phyloP scores from a whole-genome alignment of 2,113 vertebrate species.

The Solea senegalensis region DNA sequence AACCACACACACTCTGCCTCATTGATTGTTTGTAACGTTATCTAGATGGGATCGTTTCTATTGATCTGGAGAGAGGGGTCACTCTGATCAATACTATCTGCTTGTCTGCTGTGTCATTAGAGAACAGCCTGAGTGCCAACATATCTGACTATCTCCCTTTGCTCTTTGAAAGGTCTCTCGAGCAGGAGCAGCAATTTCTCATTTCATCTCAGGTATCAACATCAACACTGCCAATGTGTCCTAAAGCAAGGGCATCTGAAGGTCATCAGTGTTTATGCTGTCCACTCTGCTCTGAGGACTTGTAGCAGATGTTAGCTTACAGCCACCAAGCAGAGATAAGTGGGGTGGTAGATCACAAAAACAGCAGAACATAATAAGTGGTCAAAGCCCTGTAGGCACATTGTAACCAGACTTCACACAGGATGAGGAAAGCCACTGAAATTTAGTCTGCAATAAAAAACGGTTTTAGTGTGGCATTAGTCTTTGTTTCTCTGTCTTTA shows the following conservation, averaged over 20 bases:
- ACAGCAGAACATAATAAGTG: not conserved
- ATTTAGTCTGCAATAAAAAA: no score
- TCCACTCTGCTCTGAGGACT: constrained; percentile 16
- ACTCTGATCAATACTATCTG: constrained; percentile 76
- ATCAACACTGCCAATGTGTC: constrained; percentile 49
- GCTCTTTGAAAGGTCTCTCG: constrained; percentile 22
- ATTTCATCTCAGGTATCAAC: constrained; percentile 62
- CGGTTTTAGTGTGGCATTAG: no score
- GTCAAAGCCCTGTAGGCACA: no score
- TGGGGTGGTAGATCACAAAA: not conserved
- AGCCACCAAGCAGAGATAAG: constrained; percentile 40
- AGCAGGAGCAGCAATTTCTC: constrained; percentile 34
- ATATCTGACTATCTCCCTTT: constrained; percentile 43
- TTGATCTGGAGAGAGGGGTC: constrained; percentile 72
- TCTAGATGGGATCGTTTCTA: constrained; percentile 77
- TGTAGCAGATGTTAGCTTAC: constrained; percentile 26
- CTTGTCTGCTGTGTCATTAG: constrained; percentile 74
- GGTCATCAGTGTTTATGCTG: constrained; percentile 53
- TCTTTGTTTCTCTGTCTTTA: no score
- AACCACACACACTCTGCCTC: constrained; percentile 10
- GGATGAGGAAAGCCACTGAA: no score
- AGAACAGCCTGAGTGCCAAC: constrained; percentile 63
- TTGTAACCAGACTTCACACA: no score
- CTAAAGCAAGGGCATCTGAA: constrained; percentile 63
- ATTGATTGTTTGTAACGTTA: constrained; percentile 77